These are phyloP conservation scores for Formicarius rufipectus DNA, from an alignment of 2,113 vertebrate genomes.

Conservation along the genomic window DNA sequence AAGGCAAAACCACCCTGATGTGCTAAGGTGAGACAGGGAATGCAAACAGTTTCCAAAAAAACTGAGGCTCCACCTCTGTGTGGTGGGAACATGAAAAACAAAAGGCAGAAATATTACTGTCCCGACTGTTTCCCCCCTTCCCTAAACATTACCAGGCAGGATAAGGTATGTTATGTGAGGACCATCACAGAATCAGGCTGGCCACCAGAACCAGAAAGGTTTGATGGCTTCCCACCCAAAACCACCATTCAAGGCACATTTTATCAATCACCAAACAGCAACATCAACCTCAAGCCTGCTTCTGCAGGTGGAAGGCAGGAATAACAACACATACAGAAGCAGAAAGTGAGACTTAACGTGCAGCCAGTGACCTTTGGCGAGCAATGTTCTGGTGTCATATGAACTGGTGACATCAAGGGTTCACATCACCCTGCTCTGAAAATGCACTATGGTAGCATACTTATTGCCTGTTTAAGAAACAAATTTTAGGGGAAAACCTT, in stretches of 20 bases:
- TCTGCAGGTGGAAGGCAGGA: not conserved
- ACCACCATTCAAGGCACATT: not conserved
- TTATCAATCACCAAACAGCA: not conserved
- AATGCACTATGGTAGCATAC: not conserved
- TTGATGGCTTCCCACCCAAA: not conserved
- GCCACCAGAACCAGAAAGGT: not conserved
- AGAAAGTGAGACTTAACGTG: not conserved
- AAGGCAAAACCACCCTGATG: not conserved
- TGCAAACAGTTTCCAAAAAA: not conserved
- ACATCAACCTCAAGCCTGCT: not conserved
- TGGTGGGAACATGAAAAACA: not conserved
- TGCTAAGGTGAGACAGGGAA: not conserved
- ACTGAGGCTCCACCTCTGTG: not conserved
- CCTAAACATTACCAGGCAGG: not conserved
- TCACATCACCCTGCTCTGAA: not conserved
- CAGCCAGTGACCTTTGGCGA: not conserved
- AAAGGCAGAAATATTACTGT: not conserved
- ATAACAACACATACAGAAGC: not conserved
- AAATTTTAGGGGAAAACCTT: not conserved
- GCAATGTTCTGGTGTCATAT: not conserved
- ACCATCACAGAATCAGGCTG: not conserved
- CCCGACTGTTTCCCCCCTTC: fast-evolving
- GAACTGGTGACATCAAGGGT: not conserved
- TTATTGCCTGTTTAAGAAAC: not conserved
- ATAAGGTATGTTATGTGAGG: not conserved